Base-by-base conservation (phyloP, 2,888 invertebrate species). In the Rhimphoctona megacephalus region DNA sequence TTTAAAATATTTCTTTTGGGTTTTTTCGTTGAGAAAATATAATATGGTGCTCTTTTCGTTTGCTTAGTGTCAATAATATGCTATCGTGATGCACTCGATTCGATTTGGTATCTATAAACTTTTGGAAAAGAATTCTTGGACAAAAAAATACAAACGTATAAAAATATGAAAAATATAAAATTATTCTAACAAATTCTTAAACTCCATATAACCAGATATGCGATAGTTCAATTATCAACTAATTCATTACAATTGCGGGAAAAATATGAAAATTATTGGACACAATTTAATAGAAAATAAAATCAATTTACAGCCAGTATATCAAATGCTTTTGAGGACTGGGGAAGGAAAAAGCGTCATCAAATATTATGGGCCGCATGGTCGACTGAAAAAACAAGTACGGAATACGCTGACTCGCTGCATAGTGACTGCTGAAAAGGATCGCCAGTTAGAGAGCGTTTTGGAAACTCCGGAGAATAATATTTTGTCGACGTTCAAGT, bases 361-460 rank as follows among this genome's bases (percentile, higher is more conserved):
- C 33, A 73, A 73, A 54, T 73, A 54, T 73, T 73, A 73, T 73
- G 6, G n/a, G 52, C 54, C 54, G 36, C 33, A 73, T 36, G 54
- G 73, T 54, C 73, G 73, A 54, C 36, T 73, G 54, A 73, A 73
- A 73, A 73, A 73, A 73, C 49, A 73, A 22, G 1, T 70, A 49
- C 70, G 46, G 49, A 70, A 70, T 54, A 54, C 36, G 14, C 52
- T 73, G 22, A 73, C 54, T 22, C 54, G 73, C 52, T 54, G 33
- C 52, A 54, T 73, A 54, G 22, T 54, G 36, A 36, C 52, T 54
- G 73, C 22, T 36, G 73, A 73, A 73, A 73, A 73, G 36, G 73
- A 73, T 54, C 36, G 46, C 33, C 54, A 73, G 22, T 54, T 54
- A 54, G 52, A 52, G 33, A 36, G 73, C 14, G 36, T 73, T 73